Conservation (phyloP, 92 coral and sea anemone species). For the Montipora capitata region DNA sequence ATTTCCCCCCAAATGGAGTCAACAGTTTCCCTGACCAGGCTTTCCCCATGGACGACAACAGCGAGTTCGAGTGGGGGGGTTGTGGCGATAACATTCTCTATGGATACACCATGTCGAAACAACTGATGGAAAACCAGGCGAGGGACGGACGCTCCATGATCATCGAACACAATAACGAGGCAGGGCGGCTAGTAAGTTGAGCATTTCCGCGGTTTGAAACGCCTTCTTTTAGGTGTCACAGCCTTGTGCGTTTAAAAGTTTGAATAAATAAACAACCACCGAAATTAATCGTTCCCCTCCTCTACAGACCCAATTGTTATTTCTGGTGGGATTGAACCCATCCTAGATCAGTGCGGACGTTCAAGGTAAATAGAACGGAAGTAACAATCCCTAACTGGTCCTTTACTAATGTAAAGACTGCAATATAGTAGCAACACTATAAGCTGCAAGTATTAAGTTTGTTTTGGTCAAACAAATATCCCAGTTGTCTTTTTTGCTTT, state of each 20-base stretch:
- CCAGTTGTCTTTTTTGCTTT: slow-evolving; percentile 24
- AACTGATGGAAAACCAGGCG: slow-evolving; percentile 75
- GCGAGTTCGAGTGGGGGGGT: slow-evolving; percentile 85
- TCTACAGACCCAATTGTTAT: background rate
- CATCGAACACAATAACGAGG: slow-evolving; percentile 89
- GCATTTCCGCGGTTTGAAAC: slow-evolving; percentile 30
- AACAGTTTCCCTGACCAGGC: slow-evolving; percentile 46
- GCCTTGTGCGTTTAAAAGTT: slow-evolving; percentile 2
- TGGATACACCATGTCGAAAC: slow-evolving; percentile 84
- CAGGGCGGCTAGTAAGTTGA: slow-evolving; percentile 77
- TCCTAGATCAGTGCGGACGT: background rate
- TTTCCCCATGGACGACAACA: slow-evolving; percentile 24
- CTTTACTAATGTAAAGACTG: slow-evolving; percentile 16
- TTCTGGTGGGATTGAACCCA: background rate
- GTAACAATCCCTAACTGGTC: slow-evolving; percentile 4
- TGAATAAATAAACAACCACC: slow-evolving; percentile 5
- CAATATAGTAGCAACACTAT: slow-evolving; percentile 39
- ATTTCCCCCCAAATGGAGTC: slow-evolving; percentile 7
- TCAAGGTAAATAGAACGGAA: background rate
- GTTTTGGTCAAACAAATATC: slow-evolving; percentile 48
- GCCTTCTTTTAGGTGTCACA: background rate
- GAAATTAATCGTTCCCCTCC: background rate
- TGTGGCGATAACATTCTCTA: slow-evolving; percentile 77
- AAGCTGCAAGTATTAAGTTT: slow-evolving; percentile 52
- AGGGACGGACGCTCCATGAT: slow-evolving; percentile 88